A percentile compares a stretch with the other conserved stretches of the same genome.
Conservation (phyloP, 2,113 vertebrate species). For the Tympanuchus pallidicinctus region DNA sequence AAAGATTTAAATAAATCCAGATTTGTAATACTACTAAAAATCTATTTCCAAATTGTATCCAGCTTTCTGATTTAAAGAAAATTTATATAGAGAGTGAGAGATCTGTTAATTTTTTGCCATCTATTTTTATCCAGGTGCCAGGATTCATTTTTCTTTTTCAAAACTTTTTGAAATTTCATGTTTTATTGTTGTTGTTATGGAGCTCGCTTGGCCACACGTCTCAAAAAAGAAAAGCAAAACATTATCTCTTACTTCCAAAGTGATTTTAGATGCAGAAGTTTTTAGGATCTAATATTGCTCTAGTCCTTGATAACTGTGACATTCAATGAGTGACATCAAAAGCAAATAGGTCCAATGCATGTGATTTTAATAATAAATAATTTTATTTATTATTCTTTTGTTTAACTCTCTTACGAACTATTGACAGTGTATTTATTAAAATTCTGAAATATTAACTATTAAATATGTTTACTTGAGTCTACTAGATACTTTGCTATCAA, state of each 20-base stretch:
- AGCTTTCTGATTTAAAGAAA: constrained; percentile 27
- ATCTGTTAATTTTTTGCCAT: constrained; percentile 24
- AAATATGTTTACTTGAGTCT: neutral
- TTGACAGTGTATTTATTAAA: neutral
- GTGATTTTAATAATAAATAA: neutral
- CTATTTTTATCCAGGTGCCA: constrained; percentile 38
- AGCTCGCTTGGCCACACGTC: constrained; percentile 4
- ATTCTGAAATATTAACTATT: neutral
- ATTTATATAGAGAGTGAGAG: neutral
- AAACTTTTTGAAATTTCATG: constrained; percentile 44
- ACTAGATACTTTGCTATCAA: neutral
- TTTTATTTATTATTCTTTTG: neutral
- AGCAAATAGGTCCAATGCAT: fast-evolving
- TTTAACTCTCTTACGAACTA: neutral
- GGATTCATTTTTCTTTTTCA: constrained; percentile 47
- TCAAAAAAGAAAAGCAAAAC: neutral
- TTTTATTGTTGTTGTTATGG: neutral
- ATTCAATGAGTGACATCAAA: neutral
- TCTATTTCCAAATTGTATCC: constrained; percentile 56
- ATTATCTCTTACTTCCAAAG: neutral
- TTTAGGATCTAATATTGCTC: neutral
- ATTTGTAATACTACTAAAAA: constrained; percentile 57
- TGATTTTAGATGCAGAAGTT: neutral
- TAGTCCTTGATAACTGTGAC: neutral
- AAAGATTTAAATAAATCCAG: constrained; percentile 66